Evolutionary conservation across 2,888 invertebrate species (phyloP), one percentile per base, ranked within the genome.

Genomic region (Hipparchia sbordonii): DNA sequence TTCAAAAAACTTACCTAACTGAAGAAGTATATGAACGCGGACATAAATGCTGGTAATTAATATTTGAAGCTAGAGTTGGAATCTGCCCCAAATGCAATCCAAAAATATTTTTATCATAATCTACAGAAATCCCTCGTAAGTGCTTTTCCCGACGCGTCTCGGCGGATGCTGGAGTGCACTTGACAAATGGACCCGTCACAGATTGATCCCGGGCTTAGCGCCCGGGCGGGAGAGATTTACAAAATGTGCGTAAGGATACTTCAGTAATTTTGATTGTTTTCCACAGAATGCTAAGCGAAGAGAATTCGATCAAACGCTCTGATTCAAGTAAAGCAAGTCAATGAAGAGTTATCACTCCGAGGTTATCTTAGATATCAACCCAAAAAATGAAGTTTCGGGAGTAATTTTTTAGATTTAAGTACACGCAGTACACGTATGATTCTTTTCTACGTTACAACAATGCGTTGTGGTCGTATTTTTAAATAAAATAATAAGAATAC

Each of bases 71-170:
- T 39, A 61, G 33, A n/a, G 39, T 45, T 45, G 0, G n/a, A 48
- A 60, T 39, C 2, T 12, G 12, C 33, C 52, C 51, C 48, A 33
- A 59, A 60, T 60, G 48, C 23, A 60, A 48, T 51, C 60, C 33
- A 59, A 68, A 67, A 59, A 59, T 68, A 68, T 68, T 68, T 65
- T 68, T 68, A 68, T 67, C 67, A 67, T 57, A 57, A 57, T 68
- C 68, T 48, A 59, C 51, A 56, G 33, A 68, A 67, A 68, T 51
- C 68, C 68, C 68, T 12, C 23, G 59, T 68, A 51, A 68, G 68
- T 68, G 68, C 48, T 57, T 48, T 45, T 57, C 68, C 51, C 23
- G 68, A 46, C 57, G 46, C 57, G 46, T 59, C 67, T 13, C 57
- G 12, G 8, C 57, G 59, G 48, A 46, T 57, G 56, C 67, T 57